These are phyloP conservation scores for Lethrus apterus DNA, from an alignment of 1,140 invertebrate genomes.

Conservation along the genomic window DNA sequence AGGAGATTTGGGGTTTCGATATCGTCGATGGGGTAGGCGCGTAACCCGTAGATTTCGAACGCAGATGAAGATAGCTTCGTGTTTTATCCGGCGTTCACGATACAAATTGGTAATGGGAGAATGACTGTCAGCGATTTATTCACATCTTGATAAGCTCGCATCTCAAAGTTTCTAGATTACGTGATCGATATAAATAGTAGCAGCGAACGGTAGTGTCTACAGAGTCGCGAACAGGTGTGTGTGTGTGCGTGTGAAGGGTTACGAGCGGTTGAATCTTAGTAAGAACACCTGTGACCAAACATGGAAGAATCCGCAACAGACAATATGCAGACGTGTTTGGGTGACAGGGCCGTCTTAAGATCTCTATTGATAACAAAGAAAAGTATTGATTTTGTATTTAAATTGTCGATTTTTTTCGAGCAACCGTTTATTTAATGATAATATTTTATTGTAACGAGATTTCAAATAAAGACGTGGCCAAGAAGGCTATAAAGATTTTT, in stretches of 20 bases:
- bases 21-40: not conserved
- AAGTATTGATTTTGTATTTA: too few relatives aligned
- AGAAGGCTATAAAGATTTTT: too few relatives aligned
- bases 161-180: slow-evolving; percentile 17
- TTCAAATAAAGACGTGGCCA: too few relatives aligned
- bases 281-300: slow-evolving; percentile 8
- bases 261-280: not conserved
- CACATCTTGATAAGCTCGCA: slow-evolving; percentile 5
- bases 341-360: too few relatives aligned
- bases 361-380: too few relatives aligned
- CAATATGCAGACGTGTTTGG: slow-evolving; percentile 7
- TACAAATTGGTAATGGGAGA: not conserved
- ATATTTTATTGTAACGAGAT: too few relatives aligned
- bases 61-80: not conserved
- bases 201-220: slow-evolving; percentile 4
- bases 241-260: slow-evolving; percentile 6
- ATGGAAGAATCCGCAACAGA: slow-evolving; percentile 9
- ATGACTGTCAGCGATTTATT: slow-evolving; percentile 2
- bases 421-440: too few relatives aligned
- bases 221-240: too few relatives aligned
- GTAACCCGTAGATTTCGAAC: not conserved
- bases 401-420: too few relatives aligned
- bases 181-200: slow-evolving; percentile 21
- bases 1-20: not conserved
- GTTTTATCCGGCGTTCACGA: not conserved